Conservation (phyloP, 2,797 vertebrate genomes). For the Otolemur crassicaudatus region DNA sequence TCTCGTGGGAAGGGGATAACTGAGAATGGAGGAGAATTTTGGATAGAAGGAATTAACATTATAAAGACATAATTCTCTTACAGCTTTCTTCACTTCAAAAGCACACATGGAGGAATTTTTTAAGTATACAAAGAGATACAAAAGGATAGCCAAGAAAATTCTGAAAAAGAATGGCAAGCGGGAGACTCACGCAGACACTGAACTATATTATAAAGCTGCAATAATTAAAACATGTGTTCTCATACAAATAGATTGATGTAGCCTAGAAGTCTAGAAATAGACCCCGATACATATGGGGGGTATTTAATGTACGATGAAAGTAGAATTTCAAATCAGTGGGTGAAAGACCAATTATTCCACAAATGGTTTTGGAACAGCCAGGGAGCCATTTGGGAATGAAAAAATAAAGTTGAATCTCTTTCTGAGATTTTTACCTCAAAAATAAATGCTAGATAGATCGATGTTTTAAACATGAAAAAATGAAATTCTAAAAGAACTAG, state of each 20-base stretch:
- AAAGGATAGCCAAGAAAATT: not conserved
- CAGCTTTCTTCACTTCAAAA: not conserved
- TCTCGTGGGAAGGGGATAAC: not conserved
- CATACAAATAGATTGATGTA: not conserved
- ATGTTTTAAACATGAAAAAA: constrained; percentile 76
- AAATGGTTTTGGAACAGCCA: constrained; percentile 47
- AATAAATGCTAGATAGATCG: constrained; percentile 70
- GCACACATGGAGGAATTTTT: not conserved
- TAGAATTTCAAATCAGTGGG: not conserved
- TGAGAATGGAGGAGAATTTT: not conserved
- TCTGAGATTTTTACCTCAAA: constrained; percentile 67
- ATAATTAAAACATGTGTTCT: constrained; percentile 39
- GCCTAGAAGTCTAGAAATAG: constrained; percentile 7
- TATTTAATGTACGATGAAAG: not conserved
- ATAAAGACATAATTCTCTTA: not conserved
- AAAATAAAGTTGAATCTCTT: constrained; percentile 58
- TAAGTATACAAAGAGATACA: not conserved
- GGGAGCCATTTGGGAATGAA: constrained; percentile 39
- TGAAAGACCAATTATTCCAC: constrained; percentile 65
- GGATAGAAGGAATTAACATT: not conserved
- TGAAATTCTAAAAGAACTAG: constrained; percentile 63
- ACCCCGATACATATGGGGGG: not conserved
- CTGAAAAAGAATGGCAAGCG: not conserved
- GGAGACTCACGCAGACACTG: not conserved
- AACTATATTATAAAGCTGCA: not conserved